A percentile compares a stretch with the other conserved stretches of the same genome.
These are phyloP conservation scores for Cossypha heuglini DNA, from an alignment of 2,797 vertebrate species.

Conservation along the genomic window DNA sequence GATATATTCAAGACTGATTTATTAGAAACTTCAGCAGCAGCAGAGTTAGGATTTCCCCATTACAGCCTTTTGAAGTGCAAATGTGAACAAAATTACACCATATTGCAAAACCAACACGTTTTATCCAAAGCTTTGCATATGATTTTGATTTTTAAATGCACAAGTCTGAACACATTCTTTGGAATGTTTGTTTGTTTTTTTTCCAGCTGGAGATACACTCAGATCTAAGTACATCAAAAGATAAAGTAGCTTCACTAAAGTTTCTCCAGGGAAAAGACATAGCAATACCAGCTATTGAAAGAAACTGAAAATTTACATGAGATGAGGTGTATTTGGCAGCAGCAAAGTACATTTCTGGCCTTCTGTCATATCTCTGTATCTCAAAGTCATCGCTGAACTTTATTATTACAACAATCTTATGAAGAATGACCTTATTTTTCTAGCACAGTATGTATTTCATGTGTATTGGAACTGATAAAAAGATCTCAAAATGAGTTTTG, in stretches of 20 bases:
- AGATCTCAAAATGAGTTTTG: not conserved
- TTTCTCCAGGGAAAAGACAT: slow-evolving; percentile 23
- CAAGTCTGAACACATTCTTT: slow-evolving; percentile 41
- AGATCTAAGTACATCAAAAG: slow-evolving; percentile 29
- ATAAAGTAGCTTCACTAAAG: not conserved
- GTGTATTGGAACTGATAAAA: not conserved
- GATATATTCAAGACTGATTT: slow-evolving; percentile 2
- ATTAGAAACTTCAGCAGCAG: not conserved
- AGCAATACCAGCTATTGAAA: slow-evolving; percentile 51
- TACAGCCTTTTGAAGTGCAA: slow-evolving; percentile 50
- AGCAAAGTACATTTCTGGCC: not conserved
- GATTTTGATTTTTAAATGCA: slow-evolving; percentile 43
- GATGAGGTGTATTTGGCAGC: slow-evolving; percentile 56
- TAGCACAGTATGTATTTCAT: not conserved
- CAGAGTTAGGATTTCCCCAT: slow-evolving; percentile 8
- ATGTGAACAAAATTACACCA: slow-evolving; percentile 18
- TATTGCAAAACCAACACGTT: not conserved
- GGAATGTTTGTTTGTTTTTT: slow-evolving; percentile 29
- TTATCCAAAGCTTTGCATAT: slow-evolving; percentile 20
- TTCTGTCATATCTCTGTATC: not conserved
- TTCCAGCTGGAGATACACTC: slow-evolving; percentile 9
- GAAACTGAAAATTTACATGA: slow-evolving; percentile 62
- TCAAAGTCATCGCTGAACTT: not conserved
- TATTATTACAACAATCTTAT: not conserved
- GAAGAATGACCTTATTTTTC: not conserved